Evolutionary conservation across 2,113 vertebrate genomes (phyloP).

Genomic region (Zingel zingel): DNA sequence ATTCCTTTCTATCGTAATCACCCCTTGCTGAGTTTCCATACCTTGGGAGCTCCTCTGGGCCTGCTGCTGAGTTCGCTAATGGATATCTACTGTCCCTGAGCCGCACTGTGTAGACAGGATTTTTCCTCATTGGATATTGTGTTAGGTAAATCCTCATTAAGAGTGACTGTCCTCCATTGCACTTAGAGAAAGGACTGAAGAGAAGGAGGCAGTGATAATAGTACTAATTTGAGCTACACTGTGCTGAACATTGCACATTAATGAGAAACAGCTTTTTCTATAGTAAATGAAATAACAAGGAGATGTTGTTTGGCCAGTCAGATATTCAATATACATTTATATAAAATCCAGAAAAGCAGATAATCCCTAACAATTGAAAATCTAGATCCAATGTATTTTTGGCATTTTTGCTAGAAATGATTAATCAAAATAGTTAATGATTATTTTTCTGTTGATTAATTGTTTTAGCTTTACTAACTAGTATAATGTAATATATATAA

Average conservation of each 20-base stretch:
- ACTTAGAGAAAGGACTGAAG: slow-evolving; percentile 26
- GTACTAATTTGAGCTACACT: slow-evolving; percentile 1
- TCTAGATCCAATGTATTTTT: too few species aligned
- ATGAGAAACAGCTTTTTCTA: slow-evolving; percentile 9
- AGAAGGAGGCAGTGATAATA: slow-evolving; percentile 12
- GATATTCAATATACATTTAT: background rate
- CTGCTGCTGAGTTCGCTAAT: slow-evolving; percentile 69
- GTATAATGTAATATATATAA: background rate
- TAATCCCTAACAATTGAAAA: background rate
- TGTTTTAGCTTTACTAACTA: background rate
- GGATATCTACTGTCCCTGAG: slow-evolving; percentile 64
- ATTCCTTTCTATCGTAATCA: slow-evolving; percentile 48
- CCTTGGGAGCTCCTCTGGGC: slow-evolving; percentile 52
- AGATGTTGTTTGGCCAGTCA: background rate
- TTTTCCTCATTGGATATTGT: slow-evolving; percentile 63
- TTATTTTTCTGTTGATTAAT: background rate
- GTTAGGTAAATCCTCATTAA: slow-evolving; percentile 69
- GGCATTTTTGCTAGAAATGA: background rate
- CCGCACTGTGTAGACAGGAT: slow-evolving; percentile 51
- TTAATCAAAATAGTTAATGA: background rate
- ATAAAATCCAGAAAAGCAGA: background rate
- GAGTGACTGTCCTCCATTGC: slow-evolving; percentile 31
- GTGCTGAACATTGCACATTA: slow-evolving; percentile 1
- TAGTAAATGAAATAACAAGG: background rate
- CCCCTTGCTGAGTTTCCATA: slow-evolving; percentile 57